Base-by-base conservation (phyloP, 2,113 vertebrate species). In the Callocephalon fimbriatum region DNA sequence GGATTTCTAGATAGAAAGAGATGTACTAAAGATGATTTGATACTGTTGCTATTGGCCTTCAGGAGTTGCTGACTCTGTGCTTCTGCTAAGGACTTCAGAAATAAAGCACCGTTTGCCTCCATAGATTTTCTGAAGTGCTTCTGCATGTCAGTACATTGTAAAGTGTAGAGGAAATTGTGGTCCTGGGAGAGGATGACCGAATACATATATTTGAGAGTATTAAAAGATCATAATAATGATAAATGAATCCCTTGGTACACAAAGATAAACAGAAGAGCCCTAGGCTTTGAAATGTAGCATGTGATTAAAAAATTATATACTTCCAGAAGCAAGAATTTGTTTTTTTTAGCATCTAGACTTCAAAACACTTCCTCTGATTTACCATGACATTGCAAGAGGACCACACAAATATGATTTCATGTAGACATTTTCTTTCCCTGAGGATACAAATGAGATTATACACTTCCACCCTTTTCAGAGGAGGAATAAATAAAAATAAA, bases 1-100 rank as follows among this genome's bases (percentile, higher is more conserved):
- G 44, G n/a, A 68, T 71, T 80, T 92, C 88, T 88, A n/a, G 48
- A 81, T 75, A 72, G 31, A 71, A 94, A 85, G 32, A 90, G 67
- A 54, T 31, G 21, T 54, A 45, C 44, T 91, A 87, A 65, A 73
- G 74, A 91, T 56, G 2, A 70, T 80, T 62, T 80, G 68, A 86
- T 89, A 48, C 32, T 40, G 20, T 73, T 89, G 38, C 18, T 89
- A n/a, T 32, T 63, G 54, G 56, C 50, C 51, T 86, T 48, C 54
- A 66, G 40, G 42, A 66, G 19, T 25, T 88, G 81, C 83, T 95
- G 86, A 73, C 45, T 61, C 18, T 23, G 17, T 17, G 23, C 12
- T 86, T 96, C 32, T 81, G 35, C 26, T 78, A 35, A 81, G 12
- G 45, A 35, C 35, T 53, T 74, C 47, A 51, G 73, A 54, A 86